Evolutionary conservation across 2,797 vertebrate genomes (phyloP).

Genomic region (Alectoris magna): DNA sequence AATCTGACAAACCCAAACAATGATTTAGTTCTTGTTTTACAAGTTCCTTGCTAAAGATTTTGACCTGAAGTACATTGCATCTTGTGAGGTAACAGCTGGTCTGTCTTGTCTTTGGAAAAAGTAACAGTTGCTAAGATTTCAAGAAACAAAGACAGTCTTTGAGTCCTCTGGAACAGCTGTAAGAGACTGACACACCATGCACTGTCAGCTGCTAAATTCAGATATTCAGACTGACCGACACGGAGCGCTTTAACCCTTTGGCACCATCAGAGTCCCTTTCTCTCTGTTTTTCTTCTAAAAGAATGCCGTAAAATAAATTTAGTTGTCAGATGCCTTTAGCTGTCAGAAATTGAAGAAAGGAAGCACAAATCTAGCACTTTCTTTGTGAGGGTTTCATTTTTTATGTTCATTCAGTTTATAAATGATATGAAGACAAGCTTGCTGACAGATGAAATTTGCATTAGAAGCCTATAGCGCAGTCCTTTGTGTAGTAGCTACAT

Average conservation of each 20-base stretch:
- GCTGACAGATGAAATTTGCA: background rate
- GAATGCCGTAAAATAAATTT: background rate
- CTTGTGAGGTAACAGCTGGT: constrained; percentile 79
- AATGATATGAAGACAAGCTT: background rate
- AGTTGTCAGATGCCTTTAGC: background rate
- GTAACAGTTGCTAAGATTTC: constrained; percentile 77
- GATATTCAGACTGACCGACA: constrained; percentile 47
- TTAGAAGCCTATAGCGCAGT: background rate
- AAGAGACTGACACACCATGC: constrained; percentile 49
- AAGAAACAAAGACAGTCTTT: constrained; percentile 82
- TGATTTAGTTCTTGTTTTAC: constrained; percentile 62
- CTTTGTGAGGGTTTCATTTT: background rate
- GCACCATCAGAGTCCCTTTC: background rate
- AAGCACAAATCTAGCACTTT: background rate
- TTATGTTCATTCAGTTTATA: background rate
- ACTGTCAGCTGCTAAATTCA: constrained; percentile 77
- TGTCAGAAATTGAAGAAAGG: background rate
- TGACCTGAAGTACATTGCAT: constrained; percentile 43
- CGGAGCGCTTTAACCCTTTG: constrained; percentile 67
- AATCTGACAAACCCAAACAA: constrained; percentile 27
- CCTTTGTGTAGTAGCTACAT: background rate
- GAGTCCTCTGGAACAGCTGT: constrained; percentile 79
- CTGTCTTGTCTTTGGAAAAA: constrained; percentile 65
- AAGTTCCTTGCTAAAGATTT: constrained; percentile 46
- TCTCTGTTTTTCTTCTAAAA: background rate